phyloP scores from a whole-genome alignment of 2,797 vertebrate species.

The Pantherophis alleghaniensis region DNA sequence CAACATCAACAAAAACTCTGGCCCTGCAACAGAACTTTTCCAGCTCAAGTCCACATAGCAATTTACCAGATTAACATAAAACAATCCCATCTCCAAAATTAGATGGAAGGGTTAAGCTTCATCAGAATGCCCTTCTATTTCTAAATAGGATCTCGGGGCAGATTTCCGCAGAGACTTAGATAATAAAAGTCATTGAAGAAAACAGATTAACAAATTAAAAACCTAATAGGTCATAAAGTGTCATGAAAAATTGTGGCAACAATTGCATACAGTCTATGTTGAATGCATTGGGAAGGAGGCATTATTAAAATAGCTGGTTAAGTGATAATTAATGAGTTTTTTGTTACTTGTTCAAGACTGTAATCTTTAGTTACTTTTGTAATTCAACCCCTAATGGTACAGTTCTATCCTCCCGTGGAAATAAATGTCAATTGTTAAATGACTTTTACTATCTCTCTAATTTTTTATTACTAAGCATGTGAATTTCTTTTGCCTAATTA shows the following conservation, averaged over 20 bases:
- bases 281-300: neutral
- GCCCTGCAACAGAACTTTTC: neutral
- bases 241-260: neutral
- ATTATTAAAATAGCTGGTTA: neutral
- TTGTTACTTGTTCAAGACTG: neutral
- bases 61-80: neutral
- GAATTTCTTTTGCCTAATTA: neutral
- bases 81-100: neutral
- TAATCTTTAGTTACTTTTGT: neutral
- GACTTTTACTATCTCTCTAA: neutral
- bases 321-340: neutral
- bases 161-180: neutral
- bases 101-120: neutral
- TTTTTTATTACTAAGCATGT: neutral
- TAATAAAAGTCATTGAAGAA: neutral
- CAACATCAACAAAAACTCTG: neutral
- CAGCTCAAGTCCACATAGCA: neutral
- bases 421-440: slow-evolving; percentile 8
- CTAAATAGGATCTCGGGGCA: neutral
- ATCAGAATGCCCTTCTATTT: neutral
- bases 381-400: neutral
- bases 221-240: neutral
- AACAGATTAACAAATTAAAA: neutral
- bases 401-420: neutral
- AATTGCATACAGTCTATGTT: neutral